Evolutionary conservation across 1,140 invertebrate species (phyloP), one percentile per base, ranked within the genome.

Genomic region (Mylabris phalerata): DNA sequence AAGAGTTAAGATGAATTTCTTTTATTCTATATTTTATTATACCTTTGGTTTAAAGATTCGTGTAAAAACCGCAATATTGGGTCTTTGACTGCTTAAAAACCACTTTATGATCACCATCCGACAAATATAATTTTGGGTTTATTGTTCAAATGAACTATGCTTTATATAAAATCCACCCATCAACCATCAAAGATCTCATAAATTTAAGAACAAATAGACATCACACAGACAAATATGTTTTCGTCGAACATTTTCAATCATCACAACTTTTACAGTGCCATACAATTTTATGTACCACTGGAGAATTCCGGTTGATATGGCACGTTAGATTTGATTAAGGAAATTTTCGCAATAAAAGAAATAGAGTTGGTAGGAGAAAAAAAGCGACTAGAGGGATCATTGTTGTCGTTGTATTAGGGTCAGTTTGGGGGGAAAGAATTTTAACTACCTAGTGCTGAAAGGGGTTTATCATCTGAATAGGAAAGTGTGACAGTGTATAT

Each of bases 311-410:
- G 27, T 55, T 62, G 57, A 60, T 62, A 51, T 62, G 52, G 48
- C 25, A 54, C 63, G 60, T 62, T 65, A 65, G 54, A 60, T 60
- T 62, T 64, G 62, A 64, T 64, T 64, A 65, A 62, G 57, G 59
- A 62, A 62, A 62, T 60, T 60, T 60, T 60, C 52, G 49, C 49
- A 57, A 41, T 57, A 57, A 60, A 60, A 57, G 51, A 56, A 57
- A 57, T 52, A 60, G 54, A 60, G 4, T 32, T 49, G 39, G 48
- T 40, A 51, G 42, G 10, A 40, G 39, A 7, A 10, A 40, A 39
- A 19, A 19, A 19, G 19, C 1, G 32, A 32, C 32, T 32, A 7
- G 32, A 32, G 1, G 32, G 32, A 32, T 32, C 32, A 32, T 32
- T 32, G 32, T 19, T 19, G 19, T 1, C 1, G 19, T 19, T 4